These are phyloP conservation scores for Scolopax mira DNA, from an alignment of 2,113 vertebrate genomes.

Conservation along the genomic window DNA sequence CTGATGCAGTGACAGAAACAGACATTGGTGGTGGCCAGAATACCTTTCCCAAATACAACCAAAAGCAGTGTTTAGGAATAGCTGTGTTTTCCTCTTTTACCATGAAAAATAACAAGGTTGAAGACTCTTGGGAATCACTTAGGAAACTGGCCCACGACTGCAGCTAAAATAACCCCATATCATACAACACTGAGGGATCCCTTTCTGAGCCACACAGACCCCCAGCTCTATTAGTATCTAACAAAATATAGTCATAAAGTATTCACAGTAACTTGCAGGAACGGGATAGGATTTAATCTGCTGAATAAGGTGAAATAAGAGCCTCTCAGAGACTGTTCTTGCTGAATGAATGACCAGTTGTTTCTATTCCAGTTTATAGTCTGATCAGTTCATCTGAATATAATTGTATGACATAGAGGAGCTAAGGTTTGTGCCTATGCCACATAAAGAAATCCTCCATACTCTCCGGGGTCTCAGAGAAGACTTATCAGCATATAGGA, in stretches of 20 bases:
- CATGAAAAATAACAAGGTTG: not conserved
- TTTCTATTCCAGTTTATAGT: not conserved
- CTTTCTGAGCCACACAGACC: not conserved
- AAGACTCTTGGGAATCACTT: not conserved
- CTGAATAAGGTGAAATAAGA: not conserved
- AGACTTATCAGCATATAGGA: not conserved
- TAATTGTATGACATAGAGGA: not conserved
- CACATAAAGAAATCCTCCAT: not conserved
- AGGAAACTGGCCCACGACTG: not conserved
- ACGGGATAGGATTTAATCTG: not conserved
- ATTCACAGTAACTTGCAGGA: not conserved
- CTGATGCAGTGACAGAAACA: not conserved
- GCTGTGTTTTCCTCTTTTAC: not conserved
- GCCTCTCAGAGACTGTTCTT: not conserved
- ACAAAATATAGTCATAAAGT: not conserved
- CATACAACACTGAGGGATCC: not conserved
- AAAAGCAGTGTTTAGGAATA: not conserved
- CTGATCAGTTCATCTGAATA: not conserved
- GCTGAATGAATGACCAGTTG: not conserved
- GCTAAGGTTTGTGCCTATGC: not conserved
- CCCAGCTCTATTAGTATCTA: not conserved
- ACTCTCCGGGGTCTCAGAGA: not conserved
- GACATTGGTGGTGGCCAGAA: not conserved
- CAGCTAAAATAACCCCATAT: not conserved
- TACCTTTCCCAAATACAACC: not conserved